Evolutionary conservation across 2,888 invertebrate species (phyloP).

Genomic region (Taphrorychus bicolor): DNA sequence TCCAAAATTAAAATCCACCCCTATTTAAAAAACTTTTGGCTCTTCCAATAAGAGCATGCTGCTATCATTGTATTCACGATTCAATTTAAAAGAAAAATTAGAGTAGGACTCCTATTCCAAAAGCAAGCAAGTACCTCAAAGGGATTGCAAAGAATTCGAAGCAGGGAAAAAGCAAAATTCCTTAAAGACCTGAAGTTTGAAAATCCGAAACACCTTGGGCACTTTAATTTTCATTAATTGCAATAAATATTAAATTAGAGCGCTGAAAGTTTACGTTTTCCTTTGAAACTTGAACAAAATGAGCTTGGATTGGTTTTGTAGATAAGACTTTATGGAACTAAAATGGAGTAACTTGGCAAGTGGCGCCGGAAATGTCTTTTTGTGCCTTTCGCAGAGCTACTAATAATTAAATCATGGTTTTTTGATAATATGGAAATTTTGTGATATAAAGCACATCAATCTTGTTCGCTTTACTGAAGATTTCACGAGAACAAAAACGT

Average conservation of each 20-base stretch:
- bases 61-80: not conserved
- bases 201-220: slow-evolving; percentile 12
- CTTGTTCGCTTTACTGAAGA: not conserved
- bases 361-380: not conserved
- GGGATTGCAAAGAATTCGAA: not conserved
- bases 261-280: slow-evolving; percentile 8
- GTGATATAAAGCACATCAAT: not conserved
- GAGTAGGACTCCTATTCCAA: not conserved
- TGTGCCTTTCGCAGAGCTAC: not conserved
- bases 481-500: not conserved
- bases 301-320: slow-evolving; percentile 3
- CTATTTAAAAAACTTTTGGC: too few species aligned
- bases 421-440: not conserved
- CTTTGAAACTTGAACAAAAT: slow-evolving; percentile 1
- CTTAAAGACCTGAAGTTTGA: not conserved
- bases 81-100: not conserved
- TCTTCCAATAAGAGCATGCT: too few species aligned
- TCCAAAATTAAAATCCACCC: too few species aligned
- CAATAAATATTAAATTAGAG: slow-evolving; percentile 15
- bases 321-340: not conserved
- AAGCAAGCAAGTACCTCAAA: not conserved
- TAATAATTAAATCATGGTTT: not conserved
- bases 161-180: not conserved
- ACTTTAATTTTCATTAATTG: slow-evolving; percentile 17
- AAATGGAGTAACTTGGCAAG: not conserved